These are phyloP conservation scores for Tiliqua scincoides DNA, from an alignment of 2,113 vertebrate species.

Conservation along the genomic window DNA sequence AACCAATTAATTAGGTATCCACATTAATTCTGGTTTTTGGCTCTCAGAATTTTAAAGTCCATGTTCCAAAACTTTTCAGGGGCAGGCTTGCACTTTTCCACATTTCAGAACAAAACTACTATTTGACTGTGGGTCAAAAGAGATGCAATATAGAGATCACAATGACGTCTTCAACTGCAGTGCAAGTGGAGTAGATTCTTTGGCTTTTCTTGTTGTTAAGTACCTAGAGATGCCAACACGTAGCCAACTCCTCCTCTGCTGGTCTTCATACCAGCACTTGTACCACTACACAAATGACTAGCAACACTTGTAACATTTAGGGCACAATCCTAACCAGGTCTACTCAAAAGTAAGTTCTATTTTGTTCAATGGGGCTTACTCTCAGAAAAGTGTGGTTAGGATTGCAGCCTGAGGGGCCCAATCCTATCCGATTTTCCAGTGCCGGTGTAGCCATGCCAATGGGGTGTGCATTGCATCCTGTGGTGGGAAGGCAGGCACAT, in stretches of 20 bases:
- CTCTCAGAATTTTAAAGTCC: neutral
- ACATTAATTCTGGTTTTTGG: neutral
- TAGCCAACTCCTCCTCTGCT: neutral
- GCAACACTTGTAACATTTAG: too few relatives aligned
- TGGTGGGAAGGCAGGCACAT: too few relatives aligned
- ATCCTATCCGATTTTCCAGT: too few relatives aligned
- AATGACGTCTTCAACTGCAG: neutral
- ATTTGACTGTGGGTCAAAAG: neutral
- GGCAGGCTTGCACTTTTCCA: neutral
- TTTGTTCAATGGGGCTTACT: too few relatives aligned
- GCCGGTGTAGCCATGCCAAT: too few relatives aligned
- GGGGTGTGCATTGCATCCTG: too few relatives aligned
- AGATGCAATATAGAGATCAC: neutral
- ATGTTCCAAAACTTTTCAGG: neutral
- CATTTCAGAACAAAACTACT: neutral
- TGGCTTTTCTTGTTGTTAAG: neutral
- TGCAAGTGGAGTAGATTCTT: neutral
- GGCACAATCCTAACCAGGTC: too few relatives aligned
- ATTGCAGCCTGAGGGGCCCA: too few relatives aligned
- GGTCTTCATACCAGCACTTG: neutral
- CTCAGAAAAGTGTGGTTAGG: too few relatives aligned
- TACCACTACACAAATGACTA: neutral
- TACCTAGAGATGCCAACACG: neutral
- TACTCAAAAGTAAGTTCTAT: too few relatives aligned
- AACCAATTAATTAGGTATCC: neutral